Evolutionary conservation across 2,113 vertebrate genomes (phyloP).

Genomic region (Phalacrocorax pelagicus): DNA sequence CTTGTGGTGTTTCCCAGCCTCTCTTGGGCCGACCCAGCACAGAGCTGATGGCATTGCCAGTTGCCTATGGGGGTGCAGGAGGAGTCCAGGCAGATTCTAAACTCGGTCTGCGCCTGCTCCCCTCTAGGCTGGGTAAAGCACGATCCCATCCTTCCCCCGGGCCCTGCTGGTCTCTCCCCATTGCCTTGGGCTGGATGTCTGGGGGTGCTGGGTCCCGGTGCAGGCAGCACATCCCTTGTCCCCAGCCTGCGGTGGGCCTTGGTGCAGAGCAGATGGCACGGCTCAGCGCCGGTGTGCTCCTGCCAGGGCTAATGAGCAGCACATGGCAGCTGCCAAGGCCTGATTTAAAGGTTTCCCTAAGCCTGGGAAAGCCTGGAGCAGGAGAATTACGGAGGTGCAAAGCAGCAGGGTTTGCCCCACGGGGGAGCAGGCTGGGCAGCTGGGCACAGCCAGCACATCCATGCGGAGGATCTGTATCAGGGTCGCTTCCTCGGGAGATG

Average conservation of each 20-base stretch:
- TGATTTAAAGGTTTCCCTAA: slow-evolving; percentile 27
- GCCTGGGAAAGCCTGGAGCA: slow-evolving; percentile 9
- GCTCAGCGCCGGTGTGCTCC: background rate
- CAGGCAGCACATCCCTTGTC: background rate
- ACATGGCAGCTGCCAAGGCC: background rate
- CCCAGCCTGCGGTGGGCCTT: fast-evolving
- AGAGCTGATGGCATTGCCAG: background rate
- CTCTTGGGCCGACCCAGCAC: background rate
- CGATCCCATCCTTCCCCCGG: fast-evolving
- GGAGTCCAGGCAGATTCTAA: background rate
- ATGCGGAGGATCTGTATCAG: fast-evolving
- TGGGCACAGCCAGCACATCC: background rate
- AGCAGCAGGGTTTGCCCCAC: background rate
- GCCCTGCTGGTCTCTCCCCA: background rate
- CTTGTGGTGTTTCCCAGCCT: fast-evolving
- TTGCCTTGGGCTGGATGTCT: background rate
- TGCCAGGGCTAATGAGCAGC: slow-evolving; percentile 39
- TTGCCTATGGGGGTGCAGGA: fast-evolving
- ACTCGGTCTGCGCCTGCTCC: fast-evolving
- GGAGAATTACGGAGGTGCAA: background rate
- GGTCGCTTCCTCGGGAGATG: fast-evolving
- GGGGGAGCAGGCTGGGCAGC: background rate
- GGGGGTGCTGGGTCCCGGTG: fast-evolving
- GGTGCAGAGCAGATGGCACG: background rate
- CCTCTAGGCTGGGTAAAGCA: background rate